phyloP scores from a whole-genome alignment of 2,888 invertebrate species.

The Drepana falcataria region DNA sequence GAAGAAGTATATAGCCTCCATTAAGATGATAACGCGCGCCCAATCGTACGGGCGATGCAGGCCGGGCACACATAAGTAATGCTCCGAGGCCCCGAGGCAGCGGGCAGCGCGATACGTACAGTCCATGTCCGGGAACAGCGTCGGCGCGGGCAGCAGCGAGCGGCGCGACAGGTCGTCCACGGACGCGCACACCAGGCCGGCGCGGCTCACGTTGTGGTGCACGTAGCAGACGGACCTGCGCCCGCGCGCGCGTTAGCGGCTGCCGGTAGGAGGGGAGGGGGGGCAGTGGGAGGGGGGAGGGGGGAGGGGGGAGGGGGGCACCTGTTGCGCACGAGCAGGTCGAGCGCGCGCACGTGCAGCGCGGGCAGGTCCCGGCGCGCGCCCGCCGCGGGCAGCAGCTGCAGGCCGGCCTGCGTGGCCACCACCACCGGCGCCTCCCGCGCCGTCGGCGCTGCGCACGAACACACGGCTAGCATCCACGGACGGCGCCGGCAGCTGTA shows the following conservation, averaged over 20 bases:
- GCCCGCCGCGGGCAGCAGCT: conserved; percentile 56
- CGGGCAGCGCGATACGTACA: conserved; percentile 61
- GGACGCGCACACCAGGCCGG: conserved; percentile 81
- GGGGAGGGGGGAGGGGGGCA: conserved; percentile 12
- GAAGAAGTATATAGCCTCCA: no score
- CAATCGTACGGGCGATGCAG: no score
- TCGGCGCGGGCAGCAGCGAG: conserved; percentile 79
- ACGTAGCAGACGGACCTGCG: conserved; percentile 84
- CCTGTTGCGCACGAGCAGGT: conserved; percentile 60
- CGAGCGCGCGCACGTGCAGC: conserved; percentile 61
- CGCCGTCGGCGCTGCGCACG: conserved; percentile 77
- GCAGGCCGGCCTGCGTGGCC: conserved; percentile 82
- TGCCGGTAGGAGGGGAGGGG: no score
- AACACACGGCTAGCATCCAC: conserved; percentile 11
- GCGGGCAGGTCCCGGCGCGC: conserved; percentile 36
- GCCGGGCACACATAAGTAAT: no score
- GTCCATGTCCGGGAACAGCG: conserved; percentile 81
- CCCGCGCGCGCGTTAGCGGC: conserved; percentile 6
- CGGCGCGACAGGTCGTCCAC: conserved; percentile 80
- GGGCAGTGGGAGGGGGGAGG: no score
- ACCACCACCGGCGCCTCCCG: conserved; percentile 83
- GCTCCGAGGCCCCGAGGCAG: no score
- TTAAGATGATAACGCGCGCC: no score
- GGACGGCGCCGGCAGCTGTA: no score
- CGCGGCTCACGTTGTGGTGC: conserved; percentile 78